Base-by-base conservation (phyloP, 2,888 invertebrate genomes). In the Anagyrus pseudococci region DNA sequence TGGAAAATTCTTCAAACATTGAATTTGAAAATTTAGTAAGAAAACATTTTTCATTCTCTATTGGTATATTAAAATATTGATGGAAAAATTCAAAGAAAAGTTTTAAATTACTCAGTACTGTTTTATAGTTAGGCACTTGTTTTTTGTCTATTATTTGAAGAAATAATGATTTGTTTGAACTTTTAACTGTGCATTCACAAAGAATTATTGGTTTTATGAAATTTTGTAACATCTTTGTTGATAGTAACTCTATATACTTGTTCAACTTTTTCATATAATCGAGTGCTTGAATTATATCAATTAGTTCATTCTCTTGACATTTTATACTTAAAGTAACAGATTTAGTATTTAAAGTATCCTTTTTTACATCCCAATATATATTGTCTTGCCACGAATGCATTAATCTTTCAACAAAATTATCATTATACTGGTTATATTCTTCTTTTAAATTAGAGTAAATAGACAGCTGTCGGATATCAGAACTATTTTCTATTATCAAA, bases 131-230 rank as follows among this genome's bases (percentile, higher is more conserved):
- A 1, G 85, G 84, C 63, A 78, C 83, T 25, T 73, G 71, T 15
- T 72, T 76, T 64, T 64, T 75, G 40, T 76, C 77, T 60, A 81
- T 73, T 62, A 81, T 76, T 71, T 83, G 83, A 25, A 84, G 77
- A 4, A 73, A 77, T 43, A 86, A 79, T 13, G 78, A 78, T 48
- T 67, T 73, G 7, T 82, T 79, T 59, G 83, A 81, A 4, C 81
- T 77, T 47, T 78, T 78, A 2, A 88, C 82, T n/a, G 71, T 72
- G 64, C 79, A 77, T 15, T 84, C 81, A 61, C 82, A 76, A 54
- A 83, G 81, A 58, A 90, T 84, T 0, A 91, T 83, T 0, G 87
- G 86, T 56, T 81, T 75, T 13, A 91, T 80, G 23, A 90, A 76
- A 65, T 85, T 77, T 33, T 85, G 82, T 69, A 88, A 78, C 19